Conservation (phyloP, 2,888 invertebrate genomes). For the Caprella mutica region DNA sequence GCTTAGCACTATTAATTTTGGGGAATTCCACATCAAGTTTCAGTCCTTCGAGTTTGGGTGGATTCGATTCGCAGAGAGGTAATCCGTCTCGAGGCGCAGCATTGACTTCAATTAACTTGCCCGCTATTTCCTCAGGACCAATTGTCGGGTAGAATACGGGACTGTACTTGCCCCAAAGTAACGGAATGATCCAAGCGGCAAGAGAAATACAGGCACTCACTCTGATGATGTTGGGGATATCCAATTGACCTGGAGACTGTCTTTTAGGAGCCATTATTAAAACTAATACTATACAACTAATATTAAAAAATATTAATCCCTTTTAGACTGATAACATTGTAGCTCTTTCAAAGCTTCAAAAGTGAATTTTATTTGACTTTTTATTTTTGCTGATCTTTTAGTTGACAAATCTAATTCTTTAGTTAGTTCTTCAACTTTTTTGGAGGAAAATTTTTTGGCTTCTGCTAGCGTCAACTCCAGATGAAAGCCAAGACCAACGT, state of each 20-base stretch:
- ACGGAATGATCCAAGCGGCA: conserved; percentile 17
- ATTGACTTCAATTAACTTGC: conserved; percentile 19
- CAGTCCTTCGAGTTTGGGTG: conserved; percentile 10
- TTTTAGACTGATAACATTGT: conserved; percentile 39
- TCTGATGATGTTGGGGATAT: not conserved
- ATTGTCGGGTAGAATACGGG: conserved; percentile 20
- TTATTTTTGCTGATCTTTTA: conserved; percentile 56
- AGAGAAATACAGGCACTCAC: not conserved
- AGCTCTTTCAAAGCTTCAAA: conserved; percentile 56
- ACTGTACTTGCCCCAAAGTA: conserved; percentile 19
- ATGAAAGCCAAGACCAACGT: conserved; percentile 63
- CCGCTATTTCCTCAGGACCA: conserved; percentile 11
- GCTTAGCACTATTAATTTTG: not conserved
- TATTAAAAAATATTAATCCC: no score
- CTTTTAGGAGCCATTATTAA: no score
- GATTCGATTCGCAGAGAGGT: conserved; percentile 15
- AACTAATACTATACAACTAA: no score
- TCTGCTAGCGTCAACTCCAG: conserved; percentile 60
- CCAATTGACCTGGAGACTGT: not conserved
- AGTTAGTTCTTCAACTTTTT: conserved; percentile 55
- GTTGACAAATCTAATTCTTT: conserved; percentile 52
- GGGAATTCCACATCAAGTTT: not conserved
- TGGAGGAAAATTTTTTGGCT: conserved; percentile 57
- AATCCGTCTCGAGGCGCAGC: not conserved
- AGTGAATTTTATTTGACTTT: conserved; percentile 66